phyloP scores from a whole-genome alignment of 2,888 invertebrate species.

The Gasteruption jaculator region DNA sequence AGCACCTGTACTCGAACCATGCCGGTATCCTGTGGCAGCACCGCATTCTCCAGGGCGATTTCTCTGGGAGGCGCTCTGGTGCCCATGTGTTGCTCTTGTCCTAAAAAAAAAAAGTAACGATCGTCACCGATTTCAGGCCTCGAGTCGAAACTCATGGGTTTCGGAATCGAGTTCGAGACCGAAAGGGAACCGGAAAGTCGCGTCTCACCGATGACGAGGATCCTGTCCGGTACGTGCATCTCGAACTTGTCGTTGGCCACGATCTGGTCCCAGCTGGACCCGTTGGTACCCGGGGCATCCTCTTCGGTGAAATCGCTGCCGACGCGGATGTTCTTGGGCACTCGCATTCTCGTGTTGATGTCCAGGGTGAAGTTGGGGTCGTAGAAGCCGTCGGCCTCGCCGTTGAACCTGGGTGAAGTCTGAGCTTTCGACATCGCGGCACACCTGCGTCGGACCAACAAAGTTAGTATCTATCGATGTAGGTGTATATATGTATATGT shows the following conservation, averaged over 20 bases:
- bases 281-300: conserved; percentile 58
- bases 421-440: conserved; percentile 61
- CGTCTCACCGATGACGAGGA: conserved; percentile 71
- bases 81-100: conserved; percentile 57
- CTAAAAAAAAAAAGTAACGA: conserved; percentile 46
- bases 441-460: no score
- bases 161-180: background rate
- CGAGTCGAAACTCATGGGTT: conserved; percentile 1
- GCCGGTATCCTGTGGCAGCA: conserved; percentile 67
- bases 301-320: conserved; percentile 67
- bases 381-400: conserved; percentile 57
- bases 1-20: conserved; percentile 69
- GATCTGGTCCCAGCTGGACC: conserved; percentile 58
- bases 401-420: conserved; percentile 62
- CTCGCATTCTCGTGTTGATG: conserved; percentile 77
- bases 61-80: conserved; percentile 84
- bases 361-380: conserved; percentile 74
- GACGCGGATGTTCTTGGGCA: conserved; percentile 75
- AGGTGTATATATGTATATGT: no score
- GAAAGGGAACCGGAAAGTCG: background rate
- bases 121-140: background rate
- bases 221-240: conserved; percentile 92
- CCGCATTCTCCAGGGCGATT: conserved; percentile 79
- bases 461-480: no score
- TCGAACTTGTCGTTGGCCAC: conserved; percentile 65